These are phyloP conservation scores for Oscheius sp. DNA, from an alignment of 2,888 invertebrate genomes.

Conservation along the genomic window DNA sequence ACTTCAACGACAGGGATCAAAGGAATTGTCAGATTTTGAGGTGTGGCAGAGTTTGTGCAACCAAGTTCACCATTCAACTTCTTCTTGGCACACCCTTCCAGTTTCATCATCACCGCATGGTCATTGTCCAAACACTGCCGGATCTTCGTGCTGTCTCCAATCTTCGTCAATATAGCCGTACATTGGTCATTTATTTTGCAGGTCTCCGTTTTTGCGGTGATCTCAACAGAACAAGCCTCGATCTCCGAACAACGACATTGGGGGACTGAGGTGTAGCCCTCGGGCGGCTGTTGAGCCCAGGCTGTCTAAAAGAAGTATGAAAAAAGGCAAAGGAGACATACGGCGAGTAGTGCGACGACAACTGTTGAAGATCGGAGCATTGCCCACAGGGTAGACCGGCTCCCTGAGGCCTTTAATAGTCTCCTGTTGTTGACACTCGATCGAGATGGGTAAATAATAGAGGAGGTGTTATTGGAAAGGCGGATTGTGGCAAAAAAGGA, in stretches of 20 bases:
- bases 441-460: conserved; percentile 28
- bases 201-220: conserved; percentile 50
- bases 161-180: conserved; percentile 55
- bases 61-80: conserved; percentile 59
- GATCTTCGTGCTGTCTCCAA: conserved; percentile 64
- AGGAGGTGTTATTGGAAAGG: conserved; percentile 18
- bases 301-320: conserved; percentile 13
- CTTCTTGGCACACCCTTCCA: conserved; percentile 64
- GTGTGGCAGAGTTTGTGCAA: conserved; percentile 65
- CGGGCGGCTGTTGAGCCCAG: conserved; percentile 13
- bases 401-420: conserved; percentile 21
- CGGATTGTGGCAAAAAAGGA: conserved; percentile 14
- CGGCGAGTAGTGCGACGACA: conserved; percentile 1
- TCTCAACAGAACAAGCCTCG: conserved; percentile 54
- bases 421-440: conserved; percentile 1
- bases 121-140: conserved; percentile 62
- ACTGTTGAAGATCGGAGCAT: conserved; percentile 8
- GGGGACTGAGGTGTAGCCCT: conserved; percentile 33
- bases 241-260: conserved; percentile 57
- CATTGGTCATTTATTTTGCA: conserved; percentile 61
- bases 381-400: conserved; percentile 3
- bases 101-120: conserved; percentile 58
- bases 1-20: conserved; percentile 64
- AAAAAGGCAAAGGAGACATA: too few species aligned
- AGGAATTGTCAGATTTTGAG: conserved; percentile 66